Percentiles rank a stretch among this genome's conserved stretches.
Evolutionary conservation across 2,113 vertebrate species (phyloP).

Genomic region (Ochotona curzoniae): DNA sequence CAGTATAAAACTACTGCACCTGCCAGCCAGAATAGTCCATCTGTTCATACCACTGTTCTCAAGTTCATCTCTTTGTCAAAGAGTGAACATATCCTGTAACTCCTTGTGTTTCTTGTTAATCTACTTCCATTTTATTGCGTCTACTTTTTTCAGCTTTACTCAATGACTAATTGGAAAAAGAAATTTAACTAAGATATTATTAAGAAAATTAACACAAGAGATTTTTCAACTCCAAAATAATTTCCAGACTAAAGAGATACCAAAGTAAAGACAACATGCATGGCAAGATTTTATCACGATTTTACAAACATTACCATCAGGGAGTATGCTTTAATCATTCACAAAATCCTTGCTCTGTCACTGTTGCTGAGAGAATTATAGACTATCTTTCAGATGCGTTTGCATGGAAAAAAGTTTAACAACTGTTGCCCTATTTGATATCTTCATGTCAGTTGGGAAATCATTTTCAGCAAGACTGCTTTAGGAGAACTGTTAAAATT

Average conservation of each 20-base stretch:
- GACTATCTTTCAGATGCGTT: neutral
- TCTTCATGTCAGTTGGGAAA: neutral
- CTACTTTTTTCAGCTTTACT: neutral
- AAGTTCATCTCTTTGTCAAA: neutral
- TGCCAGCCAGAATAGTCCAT: rapidly evolving
- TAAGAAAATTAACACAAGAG: neutral
- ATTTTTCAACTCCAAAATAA: neutral
- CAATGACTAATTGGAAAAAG: neutral
- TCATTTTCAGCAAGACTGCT: neutral
- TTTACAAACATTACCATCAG: neutral
- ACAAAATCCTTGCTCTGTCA: neutral
- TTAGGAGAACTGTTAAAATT: neutral
- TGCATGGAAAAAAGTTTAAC: neutral
- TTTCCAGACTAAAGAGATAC: neutral
- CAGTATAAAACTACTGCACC: neutral
- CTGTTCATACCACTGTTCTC: neutral
- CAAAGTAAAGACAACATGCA: neutral
- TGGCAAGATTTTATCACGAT: neutral
- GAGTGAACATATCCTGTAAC: neutral
- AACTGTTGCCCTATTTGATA: neutral
- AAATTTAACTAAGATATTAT: neutral
- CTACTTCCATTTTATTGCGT: neutral
- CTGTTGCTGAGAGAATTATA: neutral
- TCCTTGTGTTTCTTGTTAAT: neutral
- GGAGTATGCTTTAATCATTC: neutral